These are phyloP conservation scores for Diarsia mendica DNA, from an alignment of 2,888 invertebrate species.

Conservation along the genomic window DNA sequence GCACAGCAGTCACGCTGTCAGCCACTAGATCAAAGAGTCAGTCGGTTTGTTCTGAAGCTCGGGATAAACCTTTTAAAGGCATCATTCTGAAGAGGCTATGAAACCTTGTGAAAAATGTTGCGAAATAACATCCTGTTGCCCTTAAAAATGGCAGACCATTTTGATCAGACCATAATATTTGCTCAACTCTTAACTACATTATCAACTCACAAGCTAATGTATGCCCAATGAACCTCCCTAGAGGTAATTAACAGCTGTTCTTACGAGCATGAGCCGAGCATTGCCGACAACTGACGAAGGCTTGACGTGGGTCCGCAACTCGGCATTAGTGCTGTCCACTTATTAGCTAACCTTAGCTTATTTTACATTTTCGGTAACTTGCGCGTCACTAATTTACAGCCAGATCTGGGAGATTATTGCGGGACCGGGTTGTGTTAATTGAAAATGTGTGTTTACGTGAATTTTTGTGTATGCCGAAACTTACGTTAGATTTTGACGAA, in stretches of 20 bases:
- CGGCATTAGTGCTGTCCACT: slow-evolving; percentile 47
- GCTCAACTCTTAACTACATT: background rate
- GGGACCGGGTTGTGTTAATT: slow-evolving; percentile 24
- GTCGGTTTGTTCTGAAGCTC: no score
- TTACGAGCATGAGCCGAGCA: slow-evolving; percentile 44
- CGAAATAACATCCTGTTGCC: no score
- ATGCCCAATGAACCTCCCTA: slow-evolving; percentile 24
- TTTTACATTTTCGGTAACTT: slow-evolving; percentile 53
- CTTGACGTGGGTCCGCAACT: slow-evolving; percentile 65
- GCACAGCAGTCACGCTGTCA: no score
- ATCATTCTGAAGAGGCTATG: no score
- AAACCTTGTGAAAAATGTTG: no score
- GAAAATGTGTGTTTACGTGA: slow-evolving; percentile 27
- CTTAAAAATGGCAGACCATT: no score
- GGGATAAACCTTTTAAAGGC: no score
- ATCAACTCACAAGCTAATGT: slow-evolving; percentile 18
- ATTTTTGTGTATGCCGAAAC: background rate
- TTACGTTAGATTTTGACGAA: no score
- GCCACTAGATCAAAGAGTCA: no score
- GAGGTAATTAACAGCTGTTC: slow-evolving; percentile 66
- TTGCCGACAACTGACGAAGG: slow-evolving; percentile 59
- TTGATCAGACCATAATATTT: no score
- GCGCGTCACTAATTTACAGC: slow-evolving; percentile 43
- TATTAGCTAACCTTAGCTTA: slow-evolving; percentile 53
- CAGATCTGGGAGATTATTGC: slow-evolving; percentile 24